phyloP scores from a whole-genome alignment of 2,797 vertebrate species.

The Catamblyrhynchus diadema region DNA sequence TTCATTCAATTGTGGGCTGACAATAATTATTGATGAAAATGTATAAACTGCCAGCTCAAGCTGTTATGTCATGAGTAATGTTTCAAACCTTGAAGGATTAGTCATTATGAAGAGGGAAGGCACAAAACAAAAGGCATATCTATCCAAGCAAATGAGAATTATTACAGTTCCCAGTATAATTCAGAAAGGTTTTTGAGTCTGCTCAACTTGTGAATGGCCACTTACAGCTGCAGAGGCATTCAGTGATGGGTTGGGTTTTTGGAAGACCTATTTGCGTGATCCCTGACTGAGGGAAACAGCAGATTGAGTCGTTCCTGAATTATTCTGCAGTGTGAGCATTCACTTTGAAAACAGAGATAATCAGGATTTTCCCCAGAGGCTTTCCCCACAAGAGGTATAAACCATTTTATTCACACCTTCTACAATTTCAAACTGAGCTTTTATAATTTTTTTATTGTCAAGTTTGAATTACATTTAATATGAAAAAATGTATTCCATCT shows the following conservation, averaged over 20 bases:
- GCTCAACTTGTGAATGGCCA: background rate
- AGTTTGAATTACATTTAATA: background rate
- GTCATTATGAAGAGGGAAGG: background rate
- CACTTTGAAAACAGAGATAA: background rate
- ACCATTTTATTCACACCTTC: background rate
- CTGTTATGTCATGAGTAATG: background rate
- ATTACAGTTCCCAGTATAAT: background rate
- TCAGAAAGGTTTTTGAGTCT: background rate
- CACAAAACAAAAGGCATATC: background rate
- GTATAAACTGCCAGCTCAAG: background rate
- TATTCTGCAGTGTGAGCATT: background rate
- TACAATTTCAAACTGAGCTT: background rate
- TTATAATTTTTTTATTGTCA: background rate
- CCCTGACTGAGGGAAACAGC: background rate
- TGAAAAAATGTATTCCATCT: background rate
- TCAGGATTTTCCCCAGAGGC: background rate
- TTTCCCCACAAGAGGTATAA: background rate
- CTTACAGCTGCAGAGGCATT: background rate
- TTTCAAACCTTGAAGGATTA: background rate
- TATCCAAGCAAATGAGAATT: background rate
- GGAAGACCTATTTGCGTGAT: background rate
- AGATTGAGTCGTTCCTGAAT: background rate
- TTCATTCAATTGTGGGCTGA: background rate
- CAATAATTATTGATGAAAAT: background rate
- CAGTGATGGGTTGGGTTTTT: background rate